phyloP scores from a whole-genome alignment of 2,113 vertebrate genomes.

The Alaudala cheleensis region DNA sequence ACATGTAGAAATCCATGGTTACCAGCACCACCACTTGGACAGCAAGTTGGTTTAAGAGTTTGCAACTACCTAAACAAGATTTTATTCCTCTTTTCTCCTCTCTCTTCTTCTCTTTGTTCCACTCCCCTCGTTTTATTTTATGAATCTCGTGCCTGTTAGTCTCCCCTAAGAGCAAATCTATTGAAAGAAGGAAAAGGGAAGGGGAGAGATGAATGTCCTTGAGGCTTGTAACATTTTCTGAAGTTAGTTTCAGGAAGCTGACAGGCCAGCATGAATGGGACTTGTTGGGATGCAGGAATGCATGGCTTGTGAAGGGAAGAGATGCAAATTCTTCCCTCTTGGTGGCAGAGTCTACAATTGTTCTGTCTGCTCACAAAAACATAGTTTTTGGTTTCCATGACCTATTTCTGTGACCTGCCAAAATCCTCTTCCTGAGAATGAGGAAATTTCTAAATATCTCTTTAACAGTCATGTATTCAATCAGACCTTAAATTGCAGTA shows the following conservation, averaged over 20 bases:
- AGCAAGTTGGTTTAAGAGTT: background rate
- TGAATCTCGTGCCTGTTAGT: background rate
- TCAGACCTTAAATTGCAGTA: background rate
- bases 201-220: fast-evolving
- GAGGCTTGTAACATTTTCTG: background rate
- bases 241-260: background rate
- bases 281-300: background rate
- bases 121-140: background rate
- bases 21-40: background rate
- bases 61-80: background rate
- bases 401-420: background rate
- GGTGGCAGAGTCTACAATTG: background rate
- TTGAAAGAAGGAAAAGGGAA: background rate
- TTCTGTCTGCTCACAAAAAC: background rate
- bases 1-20: background rate
- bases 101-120: background rate
- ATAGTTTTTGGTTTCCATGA: background rate
- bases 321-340: background rate
- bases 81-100: background rate
- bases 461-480: background rate
- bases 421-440: background rate
- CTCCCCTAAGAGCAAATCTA: background rate
- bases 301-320: background rate
- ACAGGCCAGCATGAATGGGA: background rate
- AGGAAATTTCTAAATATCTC: background rate